These are phyloP conservation scores for Microplitis manilae DNA, from an alignment of 2,888 invertebrate genomes.

Conservation along the genomic window DNA sequence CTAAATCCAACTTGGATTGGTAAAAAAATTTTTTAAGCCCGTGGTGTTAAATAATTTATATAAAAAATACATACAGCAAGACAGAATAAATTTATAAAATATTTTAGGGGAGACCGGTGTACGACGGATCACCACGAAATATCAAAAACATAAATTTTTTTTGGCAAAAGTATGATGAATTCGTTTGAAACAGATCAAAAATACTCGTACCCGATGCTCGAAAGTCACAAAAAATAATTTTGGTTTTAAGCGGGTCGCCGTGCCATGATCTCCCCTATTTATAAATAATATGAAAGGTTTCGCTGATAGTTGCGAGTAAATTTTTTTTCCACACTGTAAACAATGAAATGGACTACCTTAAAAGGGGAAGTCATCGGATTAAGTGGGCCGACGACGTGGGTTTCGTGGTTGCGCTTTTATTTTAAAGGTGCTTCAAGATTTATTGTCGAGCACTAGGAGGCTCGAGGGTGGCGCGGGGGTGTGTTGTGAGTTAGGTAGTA, in stretches of 20 bases:
- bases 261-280: no score
- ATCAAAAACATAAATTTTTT: no score
- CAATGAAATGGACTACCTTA: constrained; percentile 8
- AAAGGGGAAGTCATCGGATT: constrained; percentile 32
- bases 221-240: no score
- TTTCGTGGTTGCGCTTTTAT: constrained; percentile 46
- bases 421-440: constrained; percentile 48
- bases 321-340: constrained; percentile 6
- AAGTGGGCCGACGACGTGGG: constrained; percentile 42
- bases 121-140: no score
- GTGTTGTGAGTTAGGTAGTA: constrained; percentile 39
- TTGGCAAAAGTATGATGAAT: no score
- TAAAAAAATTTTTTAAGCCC: background rate
- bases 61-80: background rate
- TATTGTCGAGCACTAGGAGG: constrained; percentile 46
- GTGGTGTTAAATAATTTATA: background rate
- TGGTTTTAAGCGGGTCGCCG: no score
- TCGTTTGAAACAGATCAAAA: no score
- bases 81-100: background rate
- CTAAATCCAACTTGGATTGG: background rate
- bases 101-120: no score
- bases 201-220: no score
- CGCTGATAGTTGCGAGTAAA: background rate
- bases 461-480: constrained; percentile 44
- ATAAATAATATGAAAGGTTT: no score